These are phyloP conservation scores for Aporrectodea caliginosa DNA, from an alignment of 1,140 invertebrate species.

Conservation along the genomic window DNA sequence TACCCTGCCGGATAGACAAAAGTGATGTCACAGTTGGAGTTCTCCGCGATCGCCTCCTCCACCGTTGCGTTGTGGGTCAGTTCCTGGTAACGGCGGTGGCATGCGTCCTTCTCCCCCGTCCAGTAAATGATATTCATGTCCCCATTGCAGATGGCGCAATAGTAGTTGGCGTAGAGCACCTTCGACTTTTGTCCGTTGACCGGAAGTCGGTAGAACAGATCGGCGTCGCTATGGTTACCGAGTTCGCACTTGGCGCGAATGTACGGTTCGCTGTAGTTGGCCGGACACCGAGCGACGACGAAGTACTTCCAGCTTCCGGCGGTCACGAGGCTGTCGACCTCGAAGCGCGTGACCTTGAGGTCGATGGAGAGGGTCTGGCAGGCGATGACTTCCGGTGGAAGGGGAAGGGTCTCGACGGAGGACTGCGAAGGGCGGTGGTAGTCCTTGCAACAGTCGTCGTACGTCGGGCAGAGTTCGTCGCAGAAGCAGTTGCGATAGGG, in stretches of 20 bases:
- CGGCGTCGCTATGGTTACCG: not conserved
- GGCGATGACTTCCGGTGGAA: not conserved
- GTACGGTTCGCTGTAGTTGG: not conserved
- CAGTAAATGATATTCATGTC: not conserved
- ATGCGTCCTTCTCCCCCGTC: not conserved
- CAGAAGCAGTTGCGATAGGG: constrained; percentile 25
- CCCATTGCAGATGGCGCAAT: constrained; percentile 17
- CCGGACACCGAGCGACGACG: not conserved
- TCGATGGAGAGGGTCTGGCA: not conserved
- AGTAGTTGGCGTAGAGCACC: constrained; percentile 9
- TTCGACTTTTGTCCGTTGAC: not conserved
- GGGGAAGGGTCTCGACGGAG: not conserved
- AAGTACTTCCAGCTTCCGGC: not conserved
- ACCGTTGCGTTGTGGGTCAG: not conserved
- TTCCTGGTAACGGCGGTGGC: not conserved
- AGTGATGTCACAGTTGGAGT: not conserved
- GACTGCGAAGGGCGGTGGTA: not conserved
- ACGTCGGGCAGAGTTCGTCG: constrained; percentile 27
- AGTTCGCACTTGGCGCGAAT: not conserved
- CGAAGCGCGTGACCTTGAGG: not conserved
- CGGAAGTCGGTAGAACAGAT: not conserved
- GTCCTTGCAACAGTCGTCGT: constrained; percentile 30
- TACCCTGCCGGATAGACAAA: not conserved
- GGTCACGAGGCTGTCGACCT: not conserved
- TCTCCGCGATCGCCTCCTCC: not conserved